Evolutionary conservation across 2,888 invertebrate species (phyloP).

Genomic region (Nesidiocoris tenuis): DNA sequence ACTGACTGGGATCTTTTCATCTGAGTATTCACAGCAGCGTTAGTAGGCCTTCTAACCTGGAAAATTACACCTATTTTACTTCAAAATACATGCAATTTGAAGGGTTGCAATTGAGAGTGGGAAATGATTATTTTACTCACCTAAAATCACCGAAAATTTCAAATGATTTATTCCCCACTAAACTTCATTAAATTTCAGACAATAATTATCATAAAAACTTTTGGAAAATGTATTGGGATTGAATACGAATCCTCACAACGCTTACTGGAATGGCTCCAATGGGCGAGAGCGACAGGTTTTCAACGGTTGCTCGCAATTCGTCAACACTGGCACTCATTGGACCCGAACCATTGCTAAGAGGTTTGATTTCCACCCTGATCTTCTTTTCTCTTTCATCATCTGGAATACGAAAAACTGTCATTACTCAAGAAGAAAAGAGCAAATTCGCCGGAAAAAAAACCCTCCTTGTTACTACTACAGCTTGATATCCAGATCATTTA

Average conservation of each 20-base stretch:
- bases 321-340: slow-evolving; percentile 95
- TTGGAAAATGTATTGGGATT: background rate
- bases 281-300: slow-evolving; percentile 81
- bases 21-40: slow-evolving; percentile 53
- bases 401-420: slow-evolving; percentile 51
- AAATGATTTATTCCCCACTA: too few relatives aligned
- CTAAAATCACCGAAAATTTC: too few relatives aligned
- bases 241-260: background rate
- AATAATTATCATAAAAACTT: too few relatives aligned
- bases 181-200: too few relatives aligned
- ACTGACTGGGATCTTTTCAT: slow-evolving; percentile 74
- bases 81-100: too few relatives aligned
- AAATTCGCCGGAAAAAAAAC: too few relatives aligned
- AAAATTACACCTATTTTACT: background rate
- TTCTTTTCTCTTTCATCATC: slow-evolving; percentile 84
- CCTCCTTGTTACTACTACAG: background rate
- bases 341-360: slow-evolving; percentile 82
- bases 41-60: background rate
- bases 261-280: slow-evolving; percentile 62
- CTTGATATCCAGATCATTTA: too few relatives aligned
- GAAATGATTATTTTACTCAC: too few relatives aligned
- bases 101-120: too few relatives aligned
- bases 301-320: slow-evolving; percentile 87
- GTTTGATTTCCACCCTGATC: slow-evolving; percentile 93
- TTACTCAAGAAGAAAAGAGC: slow-evolving; percentile 33